A percentile compares a stretch with the other conserved stretches of the same genome.
Conservation (phyloP, 2,888 invertebrate genomes). For the Drosophila setosimentum region DNA sequence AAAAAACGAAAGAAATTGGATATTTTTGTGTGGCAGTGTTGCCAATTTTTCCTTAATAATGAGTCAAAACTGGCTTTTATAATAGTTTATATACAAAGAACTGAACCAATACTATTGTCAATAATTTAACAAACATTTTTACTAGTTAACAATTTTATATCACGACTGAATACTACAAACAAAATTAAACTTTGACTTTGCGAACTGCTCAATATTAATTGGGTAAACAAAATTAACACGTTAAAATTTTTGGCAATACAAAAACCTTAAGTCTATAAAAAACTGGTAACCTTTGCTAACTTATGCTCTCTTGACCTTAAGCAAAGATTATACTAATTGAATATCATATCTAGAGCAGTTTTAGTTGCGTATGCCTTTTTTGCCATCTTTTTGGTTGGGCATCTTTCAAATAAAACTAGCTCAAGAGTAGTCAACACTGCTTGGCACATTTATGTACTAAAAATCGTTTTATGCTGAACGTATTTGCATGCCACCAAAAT, state of each 20-base stretch:
- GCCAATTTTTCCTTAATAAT: not conserved
- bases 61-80: not conserved
- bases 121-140: not conserved
- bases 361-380: not conserved
- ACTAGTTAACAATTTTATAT: not conserved
- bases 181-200: not conserved
- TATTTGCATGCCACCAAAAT: constrained; percentile 61
- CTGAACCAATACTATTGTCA: not conserved
- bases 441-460: constrained; percentile 41
- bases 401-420: constrained; percentile 1
- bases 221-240: not conserved
- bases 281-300: not conserved
- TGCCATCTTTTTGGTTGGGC: not conserved
- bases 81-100: not conserved
- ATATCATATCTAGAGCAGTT: not conserved
- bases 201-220: not conserved
- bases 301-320: not conserved
- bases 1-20: not conserved
- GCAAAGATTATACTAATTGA: not conserved
- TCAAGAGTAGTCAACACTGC: constrained; percentile 29
- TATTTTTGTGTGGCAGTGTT: not conserved
- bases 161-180: not conserved
- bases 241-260: not conserved
- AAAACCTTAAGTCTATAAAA: not conserved
- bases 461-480: constrained; percentile 71